Conservation (phyloP, 53 echinoderm and acorn worm species). For the Hippasteria phrygiana region DNA sequence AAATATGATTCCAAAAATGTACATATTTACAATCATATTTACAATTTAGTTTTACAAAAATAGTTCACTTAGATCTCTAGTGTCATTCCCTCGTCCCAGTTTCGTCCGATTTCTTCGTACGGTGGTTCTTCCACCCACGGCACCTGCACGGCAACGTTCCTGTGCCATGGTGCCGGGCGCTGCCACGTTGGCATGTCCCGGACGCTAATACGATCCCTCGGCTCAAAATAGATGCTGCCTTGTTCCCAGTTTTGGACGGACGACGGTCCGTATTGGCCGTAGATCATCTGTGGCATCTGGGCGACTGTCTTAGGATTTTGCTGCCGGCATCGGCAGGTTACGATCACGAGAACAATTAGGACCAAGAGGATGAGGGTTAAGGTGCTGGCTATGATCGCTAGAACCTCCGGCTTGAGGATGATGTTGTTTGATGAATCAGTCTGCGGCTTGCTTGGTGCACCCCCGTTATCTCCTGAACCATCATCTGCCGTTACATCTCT, state of each 20-base stretch:
- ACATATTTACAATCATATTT: slow-evolving; percentile 44
- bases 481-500: slow-evolving; percentile 41
- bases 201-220: slow-evolving; percentile 84
- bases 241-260: slow-evolving; percentile 86
- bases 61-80: slow-evolving; percentile 49
- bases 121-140: slow-evolving; percentile 88
- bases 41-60: neutral
- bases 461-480: slow-evolving; percentile 12
- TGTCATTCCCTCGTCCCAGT: slow-evolving; percentile 90
- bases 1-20: slow-evolving; percentile 16
- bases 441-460: slow-evolving; percentile 57
- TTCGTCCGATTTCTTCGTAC: slow-evolving; percentile 91
- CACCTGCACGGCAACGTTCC: slow-evolving; percentile 90
- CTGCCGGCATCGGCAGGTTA: slow-evolving; percentile 83
- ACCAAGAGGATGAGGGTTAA: slow-evolving; percentile 83
- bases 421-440: slow-evolving; percentile 48
- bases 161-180: slow-evolving; percentile 87
- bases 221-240: slow-evolving; percentile 94
- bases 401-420: slow-evolving; percentile 68
- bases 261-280: slow-evolving; percentile 83
- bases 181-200: slow-evolving; percentile 84
- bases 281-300: slow-evolving; percentile 79
- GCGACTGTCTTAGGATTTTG: slow-evolving; percentile 77
- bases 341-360: slow-evolving; percentile 79
- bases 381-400: slow-evolving; percentile 85